A percentile compares a stretch with the other conserved stretches of the same genome.
These are phyloP conservation scores for Brachypodius melanocephalos DNA, from an alignment of 2,113 vertebrate species.

Conservation along the genomic window DNA sequence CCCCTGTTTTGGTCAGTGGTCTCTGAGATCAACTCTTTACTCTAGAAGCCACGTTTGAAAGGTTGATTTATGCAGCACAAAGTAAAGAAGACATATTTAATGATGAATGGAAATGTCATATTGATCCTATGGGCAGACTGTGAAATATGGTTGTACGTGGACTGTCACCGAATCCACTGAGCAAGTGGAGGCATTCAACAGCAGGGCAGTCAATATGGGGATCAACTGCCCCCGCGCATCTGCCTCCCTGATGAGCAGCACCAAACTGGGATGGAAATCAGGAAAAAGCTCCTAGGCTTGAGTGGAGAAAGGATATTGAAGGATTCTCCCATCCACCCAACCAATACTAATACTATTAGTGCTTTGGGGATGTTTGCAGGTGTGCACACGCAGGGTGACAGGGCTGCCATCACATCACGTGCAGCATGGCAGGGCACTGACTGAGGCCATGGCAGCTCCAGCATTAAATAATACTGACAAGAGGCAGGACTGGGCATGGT, in stretches of 20 bases:
- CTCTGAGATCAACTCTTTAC: not conserved
- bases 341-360: not conserved
- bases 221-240: rapidly evolving
- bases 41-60: constrained; percentile 18
- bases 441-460: not conserved
- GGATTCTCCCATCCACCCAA: not conserved
- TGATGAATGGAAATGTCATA: constrained; percentile 67
- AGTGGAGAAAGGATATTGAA: not conserved
- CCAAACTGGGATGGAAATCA: not conserved
- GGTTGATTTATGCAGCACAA: constrained; percentile 65
- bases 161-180: not conserved
- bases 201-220: not conserved
- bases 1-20: not conserved
- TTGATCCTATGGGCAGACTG: constrained; percentile 61
- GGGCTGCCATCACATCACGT: rapidly evolving
- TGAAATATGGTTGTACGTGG: constrained; percentile 30
- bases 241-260: not conserved
- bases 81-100: constrained; percentile 64
- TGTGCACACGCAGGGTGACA: rapidly evolving
- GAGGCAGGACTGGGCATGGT: not conserved
- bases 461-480: not conserved
- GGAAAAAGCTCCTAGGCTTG: not conserved
- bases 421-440: rapidly evolving
- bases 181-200: not conserved
- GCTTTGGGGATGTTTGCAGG: not conserved